Conservation (phyloP, 2,888 invertebrate species). For the Piscicola geometra region DNA sequence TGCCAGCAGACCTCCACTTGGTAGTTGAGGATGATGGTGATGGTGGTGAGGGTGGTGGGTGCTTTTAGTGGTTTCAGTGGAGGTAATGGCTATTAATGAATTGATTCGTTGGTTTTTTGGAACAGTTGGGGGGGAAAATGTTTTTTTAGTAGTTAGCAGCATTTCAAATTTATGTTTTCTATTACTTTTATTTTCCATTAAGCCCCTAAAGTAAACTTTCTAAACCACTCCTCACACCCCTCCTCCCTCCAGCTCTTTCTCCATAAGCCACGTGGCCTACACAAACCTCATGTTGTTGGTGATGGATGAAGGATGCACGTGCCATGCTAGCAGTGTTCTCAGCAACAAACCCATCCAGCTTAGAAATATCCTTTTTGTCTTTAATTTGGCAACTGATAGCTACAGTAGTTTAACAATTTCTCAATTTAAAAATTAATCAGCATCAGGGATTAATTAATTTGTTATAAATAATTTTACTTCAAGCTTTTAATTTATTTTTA, state of each 20-base stretch:
- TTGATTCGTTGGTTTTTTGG: not conserved
- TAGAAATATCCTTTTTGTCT: not conserved
- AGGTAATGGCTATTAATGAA: not conserved
- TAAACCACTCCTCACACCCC: too few species aligned
- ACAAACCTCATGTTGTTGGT: slow-evolving; percentile 1
- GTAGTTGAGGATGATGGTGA: not conserved
- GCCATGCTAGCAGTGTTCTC: not conserved
- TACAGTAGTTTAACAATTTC: not conserved
- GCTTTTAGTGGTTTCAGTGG: too few species aligned
- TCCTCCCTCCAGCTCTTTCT: not conserved
- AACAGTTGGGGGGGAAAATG: too few species aligned
- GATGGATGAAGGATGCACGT: not conserved
- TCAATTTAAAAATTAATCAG: too few species aligned
- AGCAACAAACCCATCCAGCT: not conserved
- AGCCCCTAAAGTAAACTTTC: too few species aligned
- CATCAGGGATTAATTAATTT: too few species aligned
- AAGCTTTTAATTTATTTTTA: too few species aligned
- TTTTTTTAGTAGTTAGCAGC: too few species aligned
- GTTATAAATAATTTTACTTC: too few species aligned
- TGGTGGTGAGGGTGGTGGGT: not conserved
- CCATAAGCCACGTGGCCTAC: not conserved
- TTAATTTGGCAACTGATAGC: not conserved
- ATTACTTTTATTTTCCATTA: too few species aligned
- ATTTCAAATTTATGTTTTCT: too few species aligned
- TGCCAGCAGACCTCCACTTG: not conserved